Base-by-base conservation (phyloP, 2,888 invertebrate species). In the Drosophila suboccidentalis region DNA sequence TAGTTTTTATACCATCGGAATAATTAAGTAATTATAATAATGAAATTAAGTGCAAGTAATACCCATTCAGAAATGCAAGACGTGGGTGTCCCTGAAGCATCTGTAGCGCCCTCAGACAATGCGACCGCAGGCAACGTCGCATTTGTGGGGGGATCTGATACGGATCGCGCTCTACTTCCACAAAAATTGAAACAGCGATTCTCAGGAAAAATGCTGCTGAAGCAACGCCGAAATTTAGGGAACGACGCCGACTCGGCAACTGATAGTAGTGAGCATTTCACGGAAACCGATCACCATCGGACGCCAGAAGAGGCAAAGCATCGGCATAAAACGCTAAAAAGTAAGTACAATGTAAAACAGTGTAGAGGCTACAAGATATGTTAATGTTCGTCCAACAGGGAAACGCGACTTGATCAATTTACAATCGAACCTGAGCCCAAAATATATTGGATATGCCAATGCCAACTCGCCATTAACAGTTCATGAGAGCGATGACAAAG, bases 351-450 rank as follows among this genome's bases (percentile, higher is more conserved):
- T n/a, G 15, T 11, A 4, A 17, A 41, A 1, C 13, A 36, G 8
- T 19, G 6, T 26, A 38, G 38, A 2, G 26, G 10, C 15, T 19
- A 6, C 51, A 43, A 34, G 26, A 36, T 46, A 36, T 46, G 19
- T 19, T 70, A 57, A 58, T 61, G 34, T 9, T 11, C 4, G 41
- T 43, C 8, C 36, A 22, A 22, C 53, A 89, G 86, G 65, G 66
- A 90, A 86, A 71, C 91, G 85, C 58, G 91, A 91, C 19, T 70
- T 92, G 39, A 82, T 87, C 10, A 90, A 91, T 51, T 83, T 92
- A 19, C 80, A 91, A 68, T 92, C 92, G 5, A 87, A 87, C 43
- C 67, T 92, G 15, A 92, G 91, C 36, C 91, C 92, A 0, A 92
- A 92, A 63, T 92, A 91, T 65, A 92, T 92, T 60, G 92, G 91